A percentile compares a stretch with the other conserved stretches of the same genome.
phyloP scores from a whole-genome alignment of 2,797 vertebrate genomes.

The Muscicapa striata region DNA sequence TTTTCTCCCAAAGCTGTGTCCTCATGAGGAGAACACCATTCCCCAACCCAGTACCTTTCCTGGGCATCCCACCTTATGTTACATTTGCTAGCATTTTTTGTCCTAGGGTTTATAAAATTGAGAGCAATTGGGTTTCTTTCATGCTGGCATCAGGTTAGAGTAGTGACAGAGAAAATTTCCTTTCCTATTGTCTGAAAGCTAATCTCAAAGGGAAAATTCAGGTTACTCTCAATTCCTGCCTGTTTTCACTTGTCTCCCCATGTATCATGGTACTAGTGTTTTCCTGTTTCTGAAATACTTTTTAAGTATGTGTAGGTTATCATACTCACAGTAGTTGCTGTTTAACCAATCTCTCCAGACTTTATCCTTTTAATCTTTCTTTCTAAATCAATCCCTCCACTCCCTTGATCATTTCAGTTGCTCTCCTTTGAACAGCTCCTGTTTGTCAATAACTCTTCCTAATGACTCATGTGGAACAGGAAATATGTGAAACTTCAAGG shows the following conservation, averaged over 20 bases:
- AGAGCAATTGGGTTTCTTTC: neutral
- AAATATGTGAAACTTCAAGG: conserved; percentile 50
- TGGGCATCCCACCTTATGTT: neutral
- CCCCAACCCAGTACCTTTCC: neutral
- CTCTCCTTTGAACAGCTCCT: conserved; percentile 65
- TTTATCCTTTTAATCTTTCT: conserved; percentile 70
- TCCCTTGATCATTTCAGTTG: conserved; percentile 66
- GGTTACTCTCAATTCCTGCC: conserved; percentile 60
- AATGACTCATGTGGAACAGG: conserved; percentile 49
- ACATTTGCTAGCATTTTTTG: neutral
- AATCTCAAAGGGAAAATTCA: conserved; percentile 55
- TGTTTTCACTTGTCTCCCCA: conserved; percentile 51
- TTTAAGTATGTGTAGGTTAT: conserved; percentile 57
- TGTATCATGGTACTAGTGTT: conserved; percentile 45
- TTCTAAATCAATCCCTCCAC: conserved; percentile 62
- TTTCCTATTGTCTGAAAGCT: conserved; percentile 47
- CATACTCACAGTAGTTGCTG: conserved; percentile 54
- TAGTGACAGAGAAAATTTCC: conserved; percentile 46
- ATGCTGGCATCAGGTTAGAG: neutral
- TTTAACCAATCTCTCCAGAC: conserved; percentile 66
- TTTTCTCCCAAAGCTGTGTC: neutral
- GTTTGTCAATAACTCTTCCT: conserved; percentile 68
- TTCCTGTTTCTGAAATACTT: conserved; percentile 54
- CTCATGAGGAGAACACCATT: neutral
- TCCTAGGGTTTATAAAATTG: neutral